Conservation (phyloP, 2,888 invertebrate species). For the Ectemnius continuus region DNA sequence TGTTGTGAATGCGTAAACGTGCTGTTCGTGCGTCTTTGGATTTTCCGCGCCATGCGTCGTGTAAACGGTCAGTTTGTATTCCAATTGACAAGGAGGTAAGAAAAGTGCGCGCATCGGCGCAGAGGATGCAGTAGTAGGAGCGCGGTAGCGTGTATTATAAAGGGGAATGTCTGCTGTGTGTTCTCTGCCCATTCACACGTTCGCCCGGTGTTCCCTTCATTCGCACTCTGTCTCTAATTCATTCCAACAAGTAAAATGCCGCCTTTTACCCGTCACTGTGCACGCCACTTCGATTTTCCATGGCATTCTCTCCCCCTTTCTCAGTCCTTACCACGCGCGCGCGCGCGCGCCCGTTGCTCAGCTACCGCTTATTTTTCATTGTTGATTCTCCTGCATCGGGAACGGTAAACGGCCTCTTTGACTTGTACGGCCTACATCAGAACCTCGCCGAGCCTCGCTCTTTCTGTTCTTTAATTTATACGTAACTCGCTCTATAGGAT, state of each 20-base stretch:
- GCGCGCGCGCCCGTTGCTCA: background rate
- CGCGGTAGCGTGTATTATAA: slow-evolving; percentile 38
- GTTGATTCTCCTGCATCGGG: slow-evolving; percentile 17
- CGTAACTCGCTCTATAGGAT: background rate
- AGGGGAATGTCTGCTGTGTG: slow-evolving; percentile 31
- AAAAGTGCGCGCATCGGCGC: slow-evolving; percentile 6
- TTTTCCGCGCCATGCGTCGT: too few species aligned
- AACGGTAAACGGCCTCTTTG: slow-evolving; percentile 20
- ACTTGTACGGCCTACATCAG: background rate
- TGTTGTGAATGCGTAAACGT: too few species aligned
- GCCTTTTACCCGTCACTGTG: slow-evolving; percentile 37
- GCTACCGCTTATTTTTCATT: slow-evolving; percentile 60
- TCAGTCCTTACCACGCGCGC: too few species aligned
- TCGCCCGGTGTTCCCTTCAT: slow-evolving; percentile 50
- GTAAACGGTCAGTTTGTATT: slow-evolving; percentile 29
- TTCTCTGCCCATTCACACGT: slow-evolving; percentile 54
- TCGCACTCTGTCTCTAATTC: slow-evolving; percentile 61
- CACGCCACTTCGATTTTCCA: slow-evolving; percentile 19
- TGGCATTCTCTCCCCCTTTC: background rate
- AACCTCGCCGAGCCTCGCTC: background rate
- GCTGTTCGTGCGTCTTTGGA: background rate
- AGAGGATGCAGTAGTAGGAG: slow-evolving; percentile 10
- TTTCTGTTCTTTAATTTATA: background rate
- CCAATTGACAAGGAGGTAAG: slow-evolving; percentile 38
- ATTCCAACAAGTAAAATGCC: slow-evolving; percentile 30